Base-by-base conservation (phyloP, 2,113 vertebrate species). In the Oncorhynchus nerka region DNA sequence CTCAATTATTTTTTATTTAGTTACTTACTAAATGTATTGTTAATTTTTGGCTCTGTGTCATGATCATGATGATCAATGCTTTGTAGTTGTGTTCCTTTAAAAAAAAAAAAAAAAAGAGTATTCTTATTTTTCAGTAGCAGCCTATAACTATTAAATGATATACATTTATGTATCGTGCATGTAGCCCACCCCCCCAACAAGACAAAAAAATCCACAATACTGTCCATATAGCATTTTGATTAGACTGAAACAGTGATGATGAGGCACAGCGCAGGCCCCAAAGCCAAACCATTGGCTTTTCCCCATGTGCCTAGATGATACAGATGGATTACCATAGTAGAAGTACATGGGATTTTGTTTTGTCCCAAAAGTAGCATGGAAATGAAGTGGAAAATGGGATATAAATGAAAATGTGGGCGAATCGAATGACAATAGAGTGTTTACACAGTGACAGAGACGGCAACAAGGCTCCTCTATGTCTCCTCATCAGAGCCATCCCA, bases 391-490 rank as follows among this genome's bases (percentile, higher is more conserved):
- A 89, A 92, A 91, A 90, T 75, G 74, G 88, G 83, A 83, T 89
- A 89, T 91, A 89, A 90, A 91, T 91, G 88, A 85, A 88, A 90
- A 90, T 88, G 87, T 90, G 86, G 85, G 78, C 83, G 82, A 85
- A 85, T 88, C 81, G 76, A 75, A 72, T 59, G 49, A 91, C 91
- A 91, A 91, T 91, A 82, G 86, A 81, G 86, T 70, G 86, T 88
- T 85, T 86, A 86, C 86, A 90, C 87, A 90, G 82, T 91, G 89
- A 59, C 70, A 71, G 77, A 81, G 71, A 82, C 70, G 32, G 83
- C 84, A 87, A 93, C 89, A 94, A 91, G 85, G 90, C 84, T 83
- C 85, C 75, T 89, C 90, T 93, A 85, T 93, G 89, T 90, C 81
- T 80, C 71, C 61, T 71, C 81, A 78, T 76, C 67, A 79, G 73